Conservation (phyloP, 1,140 invertebrate genomes). For the Heliconius eleuchia region DNA sequence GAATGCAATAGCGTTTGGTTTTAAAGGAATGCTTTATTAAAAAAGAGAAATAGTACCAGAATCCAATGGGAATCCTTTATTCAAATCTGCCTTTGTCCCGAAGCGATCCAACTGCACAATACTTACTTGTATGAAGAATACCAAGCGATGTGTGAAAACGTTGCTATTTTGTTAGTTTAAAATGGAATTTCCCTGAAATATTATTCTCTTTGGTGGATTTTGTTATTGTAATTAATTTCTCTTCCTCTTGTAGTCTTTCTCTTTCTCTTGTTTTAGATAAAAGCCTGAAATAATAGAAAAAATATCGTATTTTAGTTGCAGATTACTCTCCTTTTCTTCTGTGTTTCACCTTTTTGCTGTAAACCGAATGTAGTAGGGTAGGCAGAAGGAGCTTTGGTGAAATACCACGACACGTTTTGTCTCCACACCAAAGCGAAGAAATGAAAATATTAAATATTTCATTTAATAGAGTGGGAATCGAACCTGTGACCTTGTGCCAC, state of each 20-base stretch:
- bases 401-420: too few relatives aligned
- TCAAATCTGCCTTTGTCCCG: slow-evolving; percentile 19
- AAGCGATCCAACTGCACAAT: slow-evolving; percentile 12
- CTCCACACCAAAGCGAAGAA: too few relatives aligned
- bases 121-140: slow-evolving; percentile 21
- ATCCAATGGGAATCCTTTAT: slow-evolving; percentile 20
- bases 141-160: slow-evolving; percentile 11
- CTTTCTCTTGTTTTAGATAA: too few relatives aligned
- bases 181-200: not conserved
- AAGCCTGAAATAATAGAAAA: not conserved
- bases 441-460: too few relatives aligned
- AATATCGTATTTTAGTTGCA: too few relatives aligned
- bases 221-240: not conserved
- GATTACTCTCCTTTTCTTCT: too few relatives aligned
- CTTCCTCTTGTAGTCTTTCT: not conserved
- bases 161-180: slow-evolving; percentile 14
- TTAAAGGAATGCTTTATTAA: slow-evolving; percentile 21
- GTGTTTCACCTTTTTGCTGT: too few relatives aligned
- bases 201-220: not conserved
- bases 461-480: too few relatives aligned
- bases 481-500: too few relatives aligned
- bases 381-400: too few relatives aligned
- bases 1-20: slow-evolving; percentile 18
- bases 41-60: slow-evolving; percentile 19
- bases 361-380: too few relatives aligned